Evolutionary conservation across 2,113 vertebrate genomes (phyloP).

Genomic region (Toxotes jaculatrix): DNA sequence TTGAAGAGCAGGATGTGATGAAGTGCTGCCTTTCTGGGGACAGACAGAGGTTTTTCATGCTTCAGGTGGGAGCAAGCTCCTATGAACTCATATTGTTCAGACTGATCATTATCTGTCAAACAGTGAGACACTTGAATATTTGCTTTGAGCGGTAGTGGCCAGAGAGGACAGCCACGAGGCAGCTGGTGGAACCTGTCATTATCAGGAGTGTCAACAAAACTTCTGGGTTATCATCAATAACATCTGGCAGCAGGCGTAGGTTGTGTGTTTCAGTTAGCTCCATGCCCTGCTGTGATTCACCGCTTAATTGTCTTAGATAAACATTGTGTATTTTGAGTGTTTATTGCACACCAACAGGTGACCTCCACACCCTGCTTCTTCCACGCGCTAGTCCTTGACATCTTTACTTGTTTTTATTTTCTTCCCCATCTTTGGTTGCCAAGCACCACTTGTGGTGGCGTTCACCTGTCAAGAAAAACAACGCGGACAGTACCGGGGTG

Average conservation of each 20-base stretch:
- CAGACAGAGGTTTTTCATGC: conserved; percentile 47
- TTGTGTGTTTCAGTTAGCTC: conserved; percentile 54
- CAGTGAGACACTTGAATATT: conserved; percentile 61
- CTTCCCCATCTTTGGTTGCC: neutral
- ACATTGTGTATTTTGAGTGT: conserved; percentile 48
- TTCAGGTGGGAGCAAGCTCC: conserved; percentile 50
- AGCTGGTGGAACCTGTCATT: conserved; percentile 64
- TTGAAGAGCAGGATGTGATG: conserved; percentile 41
- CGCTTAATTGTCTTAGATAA: conserved; percentile 63
- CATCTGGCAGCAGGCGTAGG: conserved; percentile 51
- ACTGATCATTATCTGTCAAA: conserved; percentile 70
- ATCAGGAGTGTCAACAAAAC: conserved; percentile 69
- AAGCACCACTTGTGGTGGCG: neutral
- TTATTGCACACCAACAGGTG: conserved; percentile 37
- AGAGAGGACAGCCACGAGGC: conserved; percentile 50
- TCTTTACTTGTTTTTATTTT: neutral
- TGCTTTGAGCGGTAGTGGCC: conserved; percentile 64
- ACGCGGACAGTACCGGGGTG: neutral
- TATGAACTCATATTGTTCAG: conserved; percentile 57
- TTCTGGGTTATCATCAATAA: conserved; percentile 71
- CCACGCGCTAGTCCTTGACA: neutral
- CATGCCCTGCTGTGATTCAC: conserved; percentile 36
- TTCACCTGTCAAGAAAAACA: conserved; percentile 7
- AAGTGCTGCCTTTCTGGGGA: conserved; percentile 25
- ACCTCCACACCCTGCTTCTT: neutral